Conservation (phyloP, 2,797 vertebrate species). For the Eremophila alpestris region DNA sequence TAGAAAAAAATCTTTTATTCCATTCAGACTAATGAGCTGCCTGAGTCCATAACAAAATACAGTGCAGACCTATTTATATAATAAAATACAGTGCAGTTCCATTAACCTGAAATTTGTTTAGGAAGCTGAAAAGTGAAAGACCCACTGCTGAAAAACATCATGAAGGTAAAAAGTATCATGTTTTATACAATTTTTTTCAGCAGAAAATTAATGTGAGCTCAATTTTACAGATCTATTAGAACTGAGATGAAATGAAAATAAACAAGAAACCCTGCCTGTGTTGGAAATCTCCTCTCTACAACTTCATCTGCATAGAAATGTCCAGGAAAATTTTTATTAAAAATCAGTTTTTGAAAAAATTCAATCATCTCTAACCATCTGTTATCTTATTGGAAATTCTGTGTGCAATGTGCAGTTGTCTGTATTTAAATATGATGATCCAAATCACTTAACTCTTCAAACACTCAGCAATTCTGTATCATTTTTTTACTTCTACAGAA, state of each 20-base stretch:
- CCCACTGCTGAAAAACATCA: background rate
- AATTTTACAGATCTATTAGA: background rate
- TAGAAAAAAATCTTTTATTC: background rate
- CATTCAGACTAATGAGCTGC: background rate
- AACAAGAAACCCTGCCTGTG: background rate
- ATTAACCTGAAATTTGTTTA: background rate
- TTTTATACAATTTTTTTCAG: background rate
- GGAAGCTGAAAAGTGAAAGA: background rate
- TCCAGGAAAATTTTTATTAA: background rate
- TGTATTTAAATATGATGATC: background rate
- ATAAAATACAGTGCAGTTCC: background rate
- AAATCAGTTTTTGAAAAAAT: background rate
- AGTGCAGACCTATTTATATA: background rate
- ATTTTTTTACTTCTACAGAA: background rate
- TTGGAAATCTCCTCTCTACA: background rate
- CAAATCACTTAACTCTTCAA: background rate
- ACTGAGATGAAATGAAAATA: background rate
- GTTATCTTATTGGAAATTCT: background rate
- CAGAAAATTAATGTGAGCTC: background rate
- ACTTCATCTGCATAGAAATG: background rate
- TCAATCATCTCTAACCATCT: background rate
- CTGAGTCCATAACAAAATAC: background rate
- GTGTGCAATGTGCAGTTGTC: background rate
- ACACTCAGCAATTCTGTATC: background rate
- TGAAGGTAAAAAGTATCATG: background rate